Evolutionary conservation across 2,797 vertebrate species (phyloP).

Genomic region (Emys orbicularis): DNA sequence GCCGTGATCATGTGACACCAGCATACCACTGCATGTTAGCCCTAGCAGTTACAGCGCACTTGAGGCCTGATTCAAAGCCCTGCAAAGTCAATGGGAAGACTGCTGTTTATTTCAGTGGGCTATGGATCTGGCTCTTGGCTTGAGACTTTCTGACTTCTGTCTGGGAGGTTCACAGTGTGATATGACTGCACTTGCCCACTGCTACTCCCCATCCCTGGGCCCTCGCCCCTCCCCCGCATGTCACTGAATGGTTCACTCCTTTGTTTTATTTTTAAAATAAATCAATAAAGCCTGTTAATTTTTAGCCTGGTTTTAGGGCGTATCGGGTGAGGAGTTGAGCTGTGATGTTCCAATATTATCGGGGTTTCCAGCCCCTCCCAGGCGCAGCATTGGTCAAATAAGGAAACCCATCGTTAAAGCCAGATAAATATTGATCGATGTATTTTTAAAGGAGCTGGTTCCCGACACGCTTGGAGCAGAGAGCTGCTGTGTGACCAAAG

Average conservation of each 20-base stretch:
- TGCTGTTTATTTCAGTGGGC: background rate
- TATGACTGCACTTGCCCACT: background rate
- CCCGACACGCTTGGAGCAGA: background rate
- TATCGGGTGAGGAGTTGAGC: constrained; percentile 20
- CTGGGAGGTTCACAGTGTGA: too few species aligned
- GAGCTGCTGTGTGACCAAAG: background rate
- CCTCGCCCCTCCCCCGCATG: background rate
- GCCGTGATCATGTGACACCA: background rate
- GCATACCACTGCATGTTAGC: background rate
- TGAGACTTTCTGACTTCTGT: background rate
- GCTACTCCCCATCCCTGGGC: background rate
- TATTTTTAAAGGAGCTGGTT: background rate
- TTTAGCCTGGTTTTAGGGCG: constrained; percentile 50
- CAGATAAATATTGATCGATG: background rate
- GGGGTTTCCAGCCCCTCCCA: background rate
- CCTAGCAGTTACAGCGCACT: background rate
- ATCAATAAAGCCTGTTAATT: constrained; percentile 54
- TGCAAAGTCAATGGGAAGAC: background rate
- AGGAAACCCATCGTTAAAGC: background rate
- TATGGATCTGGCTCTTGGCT: background rate
- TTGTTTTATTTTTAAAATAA: constrained; percentile 10
- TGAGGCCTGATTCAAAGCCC: background rate
- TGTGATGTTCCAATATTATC: constrained; percentile 1
- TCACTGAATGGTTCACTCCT: constrained; percentile 9
- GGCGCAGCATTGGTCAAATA: background rate